Evolutionary conservation across 2,888 invertebrate species (phyloP).

Genomic region (Galerucella nymphaeae): DNA sequence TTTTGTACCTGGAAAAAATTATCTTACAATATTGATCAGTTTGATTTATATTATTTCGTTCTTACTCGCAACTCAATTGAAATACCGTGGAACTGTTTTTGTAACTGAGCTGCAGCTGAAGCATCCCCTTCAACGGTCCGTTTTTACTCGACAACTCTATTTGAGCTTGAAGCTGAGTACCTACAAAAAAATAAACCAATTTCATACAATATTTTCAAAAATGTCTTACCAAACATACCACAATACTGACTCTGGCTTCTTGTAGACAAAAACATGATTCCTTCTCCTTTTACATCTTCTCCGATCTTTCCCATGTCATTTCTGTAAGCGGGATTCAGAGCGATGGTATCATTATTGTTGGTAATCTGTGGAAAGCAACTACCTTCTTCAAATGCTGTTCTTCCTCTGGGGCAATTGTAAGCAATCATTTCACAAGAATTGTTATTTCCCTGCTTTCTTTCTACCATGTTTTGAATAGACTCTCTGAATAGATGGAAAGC

Average conservation of each 20-base stretch:
- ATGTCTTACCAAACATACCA: slow-evolving; percentile 64
- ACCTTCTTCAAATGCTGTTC: slow-evolving; percentile 66
- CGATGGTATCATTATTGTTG: slow-evolving; percentile 54
- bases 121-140: slow-evolving; percentile 63
- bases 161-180: slow-evolving; percentile 67
- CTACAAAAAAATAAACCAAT: slow-evolving; percentile 53
- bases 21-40: slow-evolving; percentile 5
- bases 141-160: slow-evolving; percentile 65
- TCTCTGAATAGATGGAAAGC: slow-evolving; percentile 69
- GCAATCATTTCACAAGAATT: slow-evolving; percentile 63
- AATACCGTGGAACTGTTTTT: slow-evolving; percentile 63
- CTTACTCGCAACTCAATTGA: slow-evolving; percentile 67
- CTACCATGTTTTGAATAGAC: slow-evolving; percentile 60
- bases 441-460: slow-evolving; percentile 52
- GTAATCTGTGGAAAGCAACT: slow-evolving; percentile 67
- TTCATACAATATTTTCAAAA: not conserved
- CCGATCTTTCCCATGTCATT: slow-evolving; percentile 60
- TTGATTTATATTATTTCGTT: slow-evolving; percentile 24
- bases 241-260: slow-evolving; percentile 67
- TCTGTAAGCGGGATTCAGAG: slow-evolving; percentile 54
- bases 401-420: slow-evolving; percentile 68
- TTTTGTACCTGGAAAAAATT: slow-evolving; percentile 54
- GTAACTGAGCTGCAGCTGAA: slow-evolving; percentile 64
- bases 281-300: slow-evolving; percentile 64
- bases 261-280: slow-evolving; percentile 69